Percentiles rank a stretch among this genome's conserved stretches.
Conservation (phyloP, 2,113 vertebrate species). For the Empidonax alnorum region DNA sequence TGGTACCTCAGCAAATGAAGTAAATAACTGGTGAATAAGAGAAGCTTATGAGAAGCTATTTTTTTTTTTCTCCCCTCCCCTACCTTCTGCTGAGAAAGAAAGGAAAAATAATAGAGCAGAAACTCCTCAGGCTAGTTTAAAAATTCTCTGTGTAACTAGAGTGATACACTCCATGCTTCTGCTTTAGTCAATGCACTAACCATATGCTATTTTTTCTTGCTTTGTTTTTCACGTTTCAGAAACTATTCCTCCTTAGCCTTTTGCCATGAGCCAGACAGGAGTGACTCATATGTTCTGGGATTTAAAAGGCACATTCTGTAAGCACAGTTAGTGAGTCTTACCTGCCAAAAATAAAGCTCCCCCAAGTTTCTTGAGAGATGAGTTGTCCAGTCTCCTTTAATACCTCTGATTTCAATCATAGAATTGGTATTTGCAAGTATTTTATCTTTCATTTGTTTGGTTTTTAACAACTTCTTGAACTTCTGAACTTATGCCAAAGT, state of each 20-base stretch:
- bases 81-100: not conserved
- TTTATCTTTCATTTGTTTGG: not conserved
- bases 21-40: not conserved
- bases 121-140: not conserved
- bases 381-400: not conserved
- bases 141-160: not conserved
- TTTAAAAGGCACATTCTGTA: slow-evolving; percentile 18
- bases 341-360: slow-evolving; percentile 21
- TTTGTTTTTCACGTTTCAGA: not conserved
- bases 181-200: not conserved
- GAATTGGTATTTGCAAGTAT: not conserved
- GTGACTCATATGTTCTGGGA: slow-evolving; percentile 39
- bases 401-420: not conserved
- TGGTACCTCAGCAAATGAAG: not conserved
- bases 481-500: not conserved
- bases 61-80: fast-evolving
- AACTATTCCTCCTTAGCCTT: not conserved
- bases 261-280: not conserved
- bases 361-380: not conserved
- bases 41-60: not conserved
- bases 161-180: not conserved
- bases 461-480: not conserved
- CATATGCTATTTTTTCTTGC: not conserved
- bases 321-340: not conserved
- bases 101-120: not conserved